Percentiles rank a stretch among this genome's conserved stretches.
phyloP scores from a whole-genome alignment of 2,113 vertebrate species.

The Talpa occidentalis region DNA sequence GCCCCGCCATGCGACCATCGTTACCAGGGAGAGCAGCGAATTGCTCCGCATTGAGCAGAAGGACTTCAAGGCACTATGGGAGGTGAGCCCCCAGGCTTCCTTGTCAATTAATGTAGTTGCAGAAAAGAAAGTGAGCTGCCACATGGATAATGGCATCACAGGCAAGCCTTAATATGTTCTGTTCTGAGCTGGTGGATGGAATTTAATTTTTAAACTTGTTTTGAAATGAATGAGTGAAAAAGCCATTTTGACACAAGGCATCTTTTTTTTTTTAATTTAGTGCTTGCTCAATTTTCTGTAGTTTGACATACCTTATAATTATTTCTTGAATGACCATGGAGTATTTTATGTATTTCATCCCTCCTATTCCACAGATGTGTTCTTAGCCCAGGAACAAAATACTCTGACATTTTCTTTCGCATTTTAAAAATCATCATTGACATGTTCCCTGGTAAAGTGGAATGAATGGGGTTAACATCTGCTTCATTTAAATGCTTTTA shows the following conservation, averaged over 20 bases:
- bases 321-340: constrained; percentile 73
- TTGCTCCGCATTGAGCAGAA: constrained; percentile 97
- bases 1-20: constrained; percentile 97
- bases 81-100: constrained; percentile 88
- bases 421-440: constrained; percentile 74
- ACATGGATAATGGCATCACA: constrained; percentile 3
- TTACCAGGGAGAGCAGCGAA: constrained; percentile 95
- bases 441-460: constrained; percentile 61
- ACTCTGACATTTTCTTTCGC: constrained; percentile 79
- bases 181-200: constrained; percentile 58
- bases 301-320: constrained; percentile 74
- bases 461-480: constrained; percentile 69
- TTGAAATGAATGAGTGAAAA: constrained; percentile 75
- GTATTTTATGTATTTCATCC: constrained; percentile 68
- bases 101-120: constrained; percentile 58
- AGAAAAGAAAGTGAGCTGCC: constrained; percentile 14
- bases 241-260: constrained; percentile 71
- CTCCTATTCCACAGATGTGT: constrained; percentile 62
- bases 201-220: constrained; percentile 70
- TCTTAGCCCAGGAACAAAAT: constrained; percentile 75
- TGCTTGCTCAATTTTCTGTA: constrained; percentile 70
- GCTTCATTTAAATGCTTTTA: constrained; percentile 77
- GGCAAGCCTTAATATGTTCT: constrained; percentile 54
- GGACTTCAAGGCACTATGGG: constrained; percentile 97
- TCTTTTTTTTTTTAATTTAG: constrained; percentile 59